Evolutionary conservation across 1,140 invertebrate genomes (phyloP), one percentile per base, ranked within the genome.

Genomic region (Camponotus pennsylvanicus): DNA sequence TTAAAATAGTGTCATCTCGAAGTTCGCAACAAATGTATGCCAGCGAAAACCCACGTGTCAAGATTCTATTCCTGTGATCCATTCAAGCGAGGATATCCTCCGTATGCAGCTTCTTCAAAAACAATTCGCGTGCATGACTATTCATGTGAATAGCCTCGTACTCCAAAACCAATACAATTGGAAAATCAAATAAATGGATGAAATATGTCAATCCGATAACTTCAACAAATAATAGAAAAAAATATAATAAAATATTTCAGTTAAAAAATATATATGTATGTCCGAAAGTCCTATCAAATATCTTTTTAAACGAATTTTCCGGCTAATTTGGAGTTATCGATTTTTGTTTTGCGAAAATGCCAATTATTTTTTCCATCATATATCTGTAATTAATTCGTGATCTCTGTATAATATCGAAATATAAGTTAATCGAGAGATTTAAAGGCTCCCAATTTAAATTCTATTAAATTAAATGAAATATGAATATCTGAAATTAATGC

Each of bases 1-100:
- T 69, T 69, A 40, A 21, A 77, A 63, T 73, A 40, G 18, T 77
- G 32, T 84, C 42, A 52, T 45, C 34, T 13, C 64, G 7, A 42
- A 18, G 55, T 73, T 86, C 18, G 3, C 69, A 64, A 71, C 55
- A 70, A 69, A 71, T 11, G 37, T 69, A 82, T 27, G 27, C 21
- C 78, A 40, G 9, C 5, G 57, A 71, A 87, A 85, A 70, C 40
- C 40, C 70, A 64, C 52, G 52, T 27, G 52, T 70, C 83, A 79
- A 86, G 75, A 85, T 77, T 87, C 86, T 88, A 88, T 88, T 87
- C 79, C 40, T 55, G 59, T 13, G 37, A 27, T 55, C 83, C 57
- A 88, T 86, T 88, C 83, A 79, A 59, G 83, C 45, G 80, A 40
- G 15, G 78, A 61, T 70, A 79, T 86, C 57, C 64, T 49, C 45